These are phyloP conservation scores for Maniola jurtina DNA, from an alignment of 1,140 invertebrate species.

Conservation along the genomic window DNA sequence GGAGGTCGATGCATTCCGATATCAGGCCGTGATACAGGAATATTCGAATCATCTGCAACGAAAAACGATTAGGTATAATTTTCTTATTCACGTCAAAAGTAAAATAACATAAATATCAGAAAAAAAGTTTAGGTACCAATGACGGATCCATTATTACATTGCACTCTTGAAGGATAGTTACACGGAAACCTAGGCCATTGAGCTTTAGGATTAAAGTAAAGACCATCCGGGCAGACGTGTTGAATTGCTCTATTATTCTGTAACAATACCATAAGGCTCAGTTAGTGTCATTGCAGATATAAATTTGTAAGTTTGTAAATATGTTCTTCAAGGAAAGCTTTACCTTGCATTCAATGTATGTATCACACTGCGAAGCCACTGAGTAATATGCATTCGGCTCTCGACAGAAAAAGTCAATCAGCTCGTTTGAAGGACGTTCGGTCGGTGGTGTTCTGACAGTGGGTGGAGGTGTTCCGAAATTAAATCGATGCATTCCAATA, in stretches of 20 bases:
- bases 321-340: constrained; percentile 1
- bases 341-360: constrained; percentile 56
- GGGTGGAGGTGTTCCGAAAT: too few species aligned
- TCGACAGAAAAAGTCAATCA: constrained; percentile 38
- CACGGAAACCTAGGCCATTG: constrained; percentile 50
- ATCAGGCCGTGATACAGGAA: too few species aligned
- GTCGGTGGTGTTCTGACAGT: not conserved
- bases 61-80: too few species aligned
- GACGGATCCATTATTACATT: not conserved
- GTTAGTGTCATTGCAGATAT: not conserved
- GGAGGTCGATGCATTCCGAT: too few species aligned
- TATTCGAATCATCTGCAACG: too few species aligned
- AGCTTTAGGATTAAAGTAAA: constrained; percentile 46
- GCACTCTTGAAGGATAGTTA: constrained; percentile 27
- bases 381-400: constrained; percentile 39
- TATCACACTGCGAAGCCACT: constrained; percentile 45
- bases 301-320: not conserved
- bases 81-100: too few species aligned
- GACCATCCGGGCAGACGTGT: constrained; percentile 48
- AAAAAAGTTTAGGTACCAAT: too few species aligned
- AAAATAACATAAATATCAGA: too few species aligned
- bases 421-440: not conserved
- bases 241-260: constrained; percentile 39
- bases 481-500: too few species aligned
- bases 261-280: constrained; percentile 22